These are phyloP conservation scores for Parnassius mnemosyne DNA, from an alignment of 2,888 invertebrate species.

Conservation along the genomic window DNA sequence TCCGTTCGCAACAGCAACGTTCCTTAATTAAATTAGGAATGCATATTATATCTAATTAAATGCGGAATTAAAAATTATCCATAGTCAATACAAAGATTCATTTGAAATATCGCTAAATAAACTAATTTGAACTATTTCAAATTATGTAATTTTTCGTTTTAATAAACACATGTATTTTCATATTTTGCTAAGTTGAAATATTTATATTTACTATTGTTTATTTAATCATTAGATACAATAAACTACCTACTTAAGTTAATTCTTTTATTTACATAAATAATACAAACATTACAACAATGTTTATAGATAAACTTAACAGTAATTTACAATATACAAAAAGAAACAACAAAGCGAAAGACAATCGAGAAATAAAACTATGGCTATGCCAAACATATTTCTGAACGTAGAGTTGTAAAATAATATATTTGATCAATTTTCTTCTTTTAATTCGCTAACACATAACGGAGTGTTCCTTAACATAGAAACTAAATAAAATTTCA, in stretches of 20 bases:
- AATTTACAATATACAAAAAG: conserved; percentile 66
- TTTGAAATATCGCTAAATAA: conserved; percentile 49
- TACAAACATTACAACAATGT: conserved; percentile 75
- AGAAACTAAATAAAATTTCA: conserved; percentile 35
- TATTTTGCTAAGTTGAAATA: conserved; percentile 56
- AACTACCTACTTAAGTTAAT: conserved; percentile 56
- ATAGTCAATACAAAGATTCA: conserved; percentile 41
- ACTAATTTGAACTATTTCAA: conserved; percentile 67
- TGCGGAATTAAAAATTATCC: conserved; percentile 48
- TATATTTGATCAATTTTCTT: conserved; percentile 25
- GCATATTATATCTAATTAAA: conserved; percentile 58
- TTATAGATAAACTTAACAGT: conserved; percentile 71
- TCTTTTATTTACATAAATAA: conserved; percentile 73
- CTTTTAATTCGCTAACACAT: conserved; percentile 16
- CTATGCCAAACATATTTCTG: conserved; percentile 42
- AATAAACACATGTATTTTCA: conserved; percentile 49
- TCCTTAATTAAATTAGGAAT: conserved; percentile 53
- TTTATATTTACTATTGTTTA: conserved; percentile 46
- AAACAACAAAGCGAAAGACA: conserved; percentile 59
- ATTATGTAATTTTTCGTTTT: conserved; percentile 37
- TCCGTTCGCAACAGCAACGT: conserved; percentile 39
- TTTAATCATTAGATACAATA: conserved; percentile 51
- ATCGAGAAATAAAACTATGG: conserved; percentile 35
- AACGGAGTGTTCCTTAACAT: conserved; percentile 14
- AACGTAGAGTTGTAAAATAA: conserved; percentile 30